These are phyloP conservation scores for Ennomos quercinarius DNA, from an alignment of 2,888 invertebrate species.

Conservation along the genomic window DNA sequence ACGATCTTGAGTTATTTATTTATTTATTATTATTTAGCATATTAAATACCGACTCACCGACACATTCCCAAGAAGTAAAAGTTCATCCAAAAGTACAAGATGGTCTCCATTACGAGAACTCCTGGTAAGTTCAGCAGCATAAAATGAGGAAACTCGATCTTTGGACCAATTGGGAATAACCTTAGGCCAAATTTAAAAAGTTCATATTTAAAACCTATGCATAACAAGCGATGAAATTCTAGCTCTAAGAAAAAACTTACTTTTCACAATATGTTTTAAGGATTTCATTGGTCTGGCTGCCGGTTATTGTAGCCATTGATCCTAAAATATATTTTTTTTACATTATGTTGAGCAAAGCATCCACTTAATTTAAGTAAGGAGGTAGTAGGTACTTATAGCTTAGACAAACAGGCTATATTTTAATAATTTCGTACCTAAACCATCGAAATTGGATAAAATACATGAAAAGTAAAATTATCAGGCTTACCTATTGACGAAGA, in stretches of 20 bases:
- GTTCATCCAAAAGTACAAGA: slow-evolving; percentile 73
- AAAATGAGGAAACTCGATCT: slow-evolving; percentile 67
- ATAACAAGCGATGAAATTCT: too few relatives aligned
- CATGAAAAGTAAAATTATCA: background rate
- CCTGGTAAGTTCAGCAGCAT: slow-evolving; percentile 70
- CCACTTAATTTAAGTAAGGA: too few relatives aligned
- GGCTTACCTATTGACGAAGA: slow-evolving; percentile 69
- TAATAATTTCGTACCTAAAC: too few relatives aligned
- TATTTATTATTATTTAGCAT: too few relatives aligned
- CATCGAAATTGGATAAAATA: too few relatives aligned
- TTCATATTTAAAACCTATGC: too few relatives aligned
- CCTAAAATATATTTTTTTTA: slow-evolving; percentile 46
- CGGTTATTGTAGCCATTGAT: slow-evolving; percentile 60
- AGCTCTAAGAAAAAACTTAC: slow-evolving; percentile 47
- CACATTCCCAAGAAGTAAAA: slow-evolving; percentile 73
- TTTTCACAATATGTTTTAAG: slow-evolving; percentile 63
- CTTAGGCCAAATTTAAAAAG: slow-evolving; percentile 14
- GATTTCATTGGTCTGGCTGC: slow-evolving; percentile 65
- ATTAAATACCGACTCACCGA: slow-evolving; percentile 48
- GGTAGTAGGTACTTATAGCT: too few relatives aligned
- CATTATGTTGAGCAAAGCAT: too few relatives aligned
- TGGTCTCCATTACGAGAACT: slow-evolving; percentile 64
- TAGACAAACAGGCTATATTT: too few relatives aligned
- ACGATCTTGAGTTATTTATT: too few relatives aligned
- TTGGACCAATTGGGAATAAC: slow-evolving; percentile 55